Evolutionary conservation across 1,140 invertebrate species (phyloP).

Genomic region (Teleopsis dalmanni): DNA sequence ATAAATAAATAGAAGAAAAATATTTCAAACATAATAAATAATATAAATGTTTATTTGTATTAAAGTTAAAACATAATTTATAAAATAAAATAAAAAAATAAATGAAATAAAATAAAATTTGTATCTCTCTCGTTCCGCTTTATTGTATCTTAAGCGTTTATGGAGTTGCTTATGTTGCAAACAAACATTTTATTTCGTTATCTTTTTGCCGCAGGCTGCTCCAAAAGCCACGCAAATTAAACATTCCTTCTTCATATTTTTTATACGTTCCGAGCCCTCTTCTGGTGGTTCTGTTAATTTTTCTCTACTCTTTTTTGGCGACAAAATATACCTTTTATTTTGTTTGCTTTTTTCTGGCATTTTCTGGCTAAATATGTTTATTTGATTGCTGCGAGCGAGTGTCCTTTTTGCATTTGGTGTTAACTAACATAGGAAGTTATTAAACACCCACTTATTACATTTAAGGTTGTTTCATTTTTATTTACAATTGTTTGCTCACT

Average conservation of each 20-base stretch:
- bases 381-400: not conserved
- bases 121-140: not conserved
- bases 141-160: not conserved
- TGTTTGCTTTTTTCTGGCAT: not conserved
- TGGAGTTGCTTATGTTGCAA: slow-evolving; percentile 10
- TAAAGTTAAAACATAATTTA: not conserved
- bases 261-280: too few species aligned
- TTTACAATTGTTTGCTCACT: not conserved
- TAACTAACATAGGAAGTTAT: slow-evolving; percentile 1
- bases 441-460: slow-evolving; percentile 1
- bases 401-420: not conserved
- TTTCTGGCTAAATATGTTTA: not conserved
- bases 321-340: not conserved
- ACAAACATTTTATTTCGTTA: slow-evolving; percentile 42
- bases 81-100: not conserved
- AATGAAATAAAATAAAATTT: not conserved
- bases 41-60: not conserved
- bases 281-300: too few species aligned
- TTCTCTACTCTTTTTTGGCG: not conserved
- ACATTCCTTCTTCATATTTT: slow-evolving; percentile 25
- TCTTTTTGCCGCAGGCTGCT: slow-evolving; percentile 43
- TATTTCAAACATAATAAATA: not conserved
- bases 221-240: slow-evolving; percentile 43
- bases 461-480: not conserved
- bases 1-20: not conserved